phyloP scores from a whole-genome alignment of 2,888 invertebrate genomes.

The Amblyteles armatorius region DNA sequence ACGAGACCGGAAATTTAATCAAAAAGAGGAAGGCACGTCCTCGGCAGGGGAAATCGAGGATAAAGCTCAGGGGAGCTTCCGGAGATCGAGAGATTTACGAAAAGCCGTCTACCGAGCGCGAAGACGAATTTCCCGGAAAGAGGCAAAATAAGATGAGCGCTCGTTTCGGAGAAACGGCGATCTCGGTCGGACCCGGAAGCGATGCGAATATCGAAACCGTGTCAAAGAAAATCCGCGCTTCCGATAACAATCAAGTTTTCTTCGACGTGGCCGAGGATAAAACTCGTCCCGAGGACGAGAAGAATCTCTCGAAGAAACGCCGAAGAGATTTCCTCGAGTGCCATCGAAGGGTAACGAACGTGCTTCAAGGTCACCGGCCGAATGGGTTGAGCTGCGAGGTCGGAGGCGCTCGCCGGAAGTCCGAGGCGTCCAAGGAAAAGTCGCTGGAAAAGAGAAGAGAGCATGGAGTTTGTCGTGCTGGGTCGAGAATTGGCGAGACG shows the following conservation, averaged over 20 bases:
- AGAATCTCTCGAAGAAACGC: conserved; percentile 8
- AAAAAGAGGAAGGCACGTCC: not conserved
- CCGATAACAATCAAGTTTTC: not conserved
- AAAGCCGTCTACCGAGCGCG: not conserved
- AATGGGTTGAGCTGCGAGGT: conserved; percentile 35
- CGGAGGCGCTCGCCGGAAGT: not conserved
- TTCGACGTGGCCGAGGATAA: not conserved
- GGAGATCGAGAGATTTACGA: conserved; percentile 4
- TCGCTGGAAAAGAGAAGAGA: not conserved
- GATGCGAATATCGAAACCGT: conserved; percentile 10
- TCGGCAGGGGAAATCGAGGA: conserved; percentile 15
- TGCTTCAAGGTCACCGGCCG: not conserved
- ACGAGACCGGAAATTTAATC: not conserved
- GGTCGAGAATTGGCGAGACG: conserved; percentile 20
- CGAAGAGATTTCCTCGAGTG: not conserved
- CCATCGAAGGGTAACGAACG: conserved; percentile 1
- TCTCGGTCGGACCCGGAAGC: not conserved
- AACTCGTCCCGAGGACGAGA: not conserved
- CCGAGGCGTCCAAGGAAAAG: not conserved
- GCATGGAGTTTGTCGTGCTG: not conserved
- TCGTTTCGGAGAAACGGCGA: not conserved
- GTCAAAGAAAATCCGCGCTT: not conserved
- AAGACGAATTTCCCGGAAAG: conserved; percentile 6
- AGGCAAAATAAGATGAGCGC: not conserved
- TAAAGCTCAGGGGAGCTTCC: conserved; percentile 39